These are phyloP conservation scores for Pachyrhynchus sulphureomaculatus DNA, from an alignment of 1,140 invertebrate genomes.

Conservation along the genomic window DNA sequence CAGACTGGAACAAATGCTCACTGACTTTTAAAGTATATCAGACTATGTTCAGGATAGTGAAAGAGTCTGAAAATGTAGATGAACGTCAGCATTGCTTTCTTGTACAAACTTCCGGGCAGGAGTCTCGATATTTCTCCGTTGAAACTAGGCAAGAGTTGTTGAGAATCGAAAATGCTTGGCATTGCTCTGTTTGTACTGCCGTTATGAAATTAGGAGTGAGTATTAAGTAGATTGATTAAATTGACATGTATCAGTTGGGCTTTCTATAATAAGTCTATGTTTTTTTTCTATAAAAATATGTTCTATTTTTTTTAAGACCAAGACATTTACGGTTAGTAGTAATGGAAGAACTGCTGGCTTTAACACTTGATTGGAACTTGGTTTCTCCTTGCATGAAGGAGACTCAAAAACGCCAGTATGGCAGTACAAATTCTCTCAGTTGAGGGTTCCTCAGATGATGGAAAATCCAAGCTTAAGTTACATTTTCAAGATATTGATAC, in stretches of 20 bases:
- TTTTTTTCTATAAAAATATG: not conserved
- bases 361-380: conserved; percentile 85
- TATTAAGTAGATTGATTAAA: no score
- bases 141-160: conserved; percentile 89
- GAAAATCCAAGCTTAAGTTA: conserved; percentile 89
- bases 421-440: conserved; percentile 92
- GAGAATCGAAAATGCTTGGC: conserved; percentile 92
- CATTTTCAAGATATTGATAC: conserved; percentile 90
- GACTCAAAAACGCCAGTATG: conserved; percentile 71
- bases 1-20: conserved; percentile 62
- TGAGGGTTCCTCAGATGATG: conserved; percentile 97
- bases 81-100: conserved; percentile 93
- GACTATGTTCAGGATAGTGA: conserved; percentile 92
- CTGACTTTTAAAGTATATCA: conserved; percentile 86
- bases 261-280: no score
- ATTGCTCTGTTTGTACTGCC: conserved; percentile 86
- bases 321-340: conserved; percentile 86
- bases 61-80: conserved; percentile 90
- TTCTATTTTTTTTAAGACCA: conserved; percentile 66
- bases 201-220: conserved; percentile 85
- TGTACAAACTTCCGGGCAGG: conserved; percentile 78
- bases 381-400: conserved; percentile 86
- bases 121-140: conserved; percentile 82
- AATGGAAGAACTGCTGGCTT: conserved; percentile 74
- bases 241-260: no score